Evolutionary conservation across 2,113 vertebrate species (phyloP), one percentile per base, ranked within the genome.

Genomic region (Caranx melampygus): DNA sequence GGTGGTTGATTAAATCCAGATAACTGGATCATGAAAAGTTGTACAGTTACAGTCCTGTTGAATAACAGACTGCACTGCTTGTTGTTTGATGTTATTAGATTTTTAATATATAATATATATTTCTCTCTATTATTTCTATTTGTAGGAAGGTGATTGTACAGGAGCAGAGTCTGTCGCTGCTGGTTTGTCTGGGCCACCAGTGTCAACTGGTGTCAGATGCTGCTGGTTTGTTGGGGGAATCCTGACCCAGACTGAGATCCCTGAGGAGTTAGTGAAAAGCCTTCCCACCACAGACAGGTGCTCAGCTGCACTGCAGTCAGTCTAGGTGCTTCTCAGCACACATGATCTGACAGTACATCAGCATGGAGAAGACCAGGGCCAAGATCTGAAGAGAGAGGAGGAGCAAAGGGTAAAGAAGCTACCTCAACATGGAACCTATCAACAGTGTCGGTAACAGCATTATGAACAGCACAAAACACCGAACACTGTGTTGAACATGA

Each of bases 271-370:
- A 3, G n/a, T 49, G 26, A 20, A 42, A 35, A 60, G 20, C 6
- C 16, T 14, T 58, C 49, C 45, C 16, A 15, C 54, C 33, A 33
- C 3, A 20, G 26, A 34, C 26, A 26, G n/a, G 21, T 47, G 40
- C 67, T 20, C 9, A 40, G 61, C 44, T 49, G 54, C 15, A 49
- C 66, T 67, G n/a, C 13, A 9, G 44, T 94, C 88, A 96, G 87
- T 95, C 92, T 82, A 95, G 58, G 70, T 94, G 93, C 65, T 96
- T 95, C 87, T 96, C 95, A 8, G 93, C 94, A 7, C 91, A 91
- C 44, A 90, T 90, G 51, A 96, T 96, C 34, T 96, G 96, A 87
- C 95, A 96, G 83, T 95, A 96, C 96, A 96, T 96, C 90, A 95
- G 85, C 92, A 96, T 90, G 84, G 96, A 96, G 92, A 96, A 96